Evolutionary conservation across 2,888 invertebrate genomes (phyloP), one percentile per base, ranked within the genome.

Genomic region (Leptinotarsa haldemani): DNA sequence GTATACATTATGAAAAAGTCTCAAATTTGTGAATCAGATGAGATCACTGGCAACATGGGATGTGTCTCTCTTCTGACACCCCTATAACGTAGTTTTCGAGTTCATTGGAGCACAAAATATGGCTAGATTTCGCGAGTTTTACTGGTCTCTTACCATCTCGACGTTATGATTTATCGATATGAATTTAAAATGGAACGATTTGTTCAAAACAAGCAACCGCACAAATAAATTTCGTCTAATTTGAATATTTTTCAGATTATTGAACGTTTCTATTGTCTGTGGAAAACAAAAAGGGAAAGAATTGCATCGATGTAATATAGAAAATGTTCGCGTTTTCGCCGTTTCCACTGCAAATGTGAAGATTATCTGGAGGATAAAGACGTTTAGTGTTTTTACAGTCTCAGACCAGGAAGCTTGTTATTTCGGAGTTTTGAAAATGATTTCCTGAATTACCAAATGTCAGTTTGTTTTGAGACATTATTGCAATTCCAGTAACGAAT

Each of bases 81-180:
- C 83, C 71, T 74, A 77, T 80, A 83, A 84, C 81, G 84, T 85
- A 86, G 86, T 86, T 86, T 86, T 86, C 86, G 81, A 80, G 86
- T 84, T 80, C 86, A 86, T 77, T 83, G 86, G 85, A 86, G 86
- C 86, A 85, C 83, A 82, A 86, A 86, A 86, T 86, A 85, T 85
- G 86, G 82, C 84, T 84, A 82, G 82, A 82, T 83, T 82, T 79
- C 80, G 80, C 77, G 82, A 83, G 84, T 85, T 83, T 82, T 81
- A 80, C 73, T 79, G 77, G 74, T 75, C 79, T 74, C 78, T 77
- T 75, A 76, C 74, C 68, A 75, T 73, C 71, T 74, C 78, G 65
- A 76, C 76, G 76, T 78, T 76, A 80, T 79, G 77, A 80, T 81
- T 80, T 79, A 80, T 74, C 72, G 78, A 75, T 78, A 77, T 79